Conservation (phyloP, 2,888 invertebrate species). For the Epicampocera succincta region DNA sequence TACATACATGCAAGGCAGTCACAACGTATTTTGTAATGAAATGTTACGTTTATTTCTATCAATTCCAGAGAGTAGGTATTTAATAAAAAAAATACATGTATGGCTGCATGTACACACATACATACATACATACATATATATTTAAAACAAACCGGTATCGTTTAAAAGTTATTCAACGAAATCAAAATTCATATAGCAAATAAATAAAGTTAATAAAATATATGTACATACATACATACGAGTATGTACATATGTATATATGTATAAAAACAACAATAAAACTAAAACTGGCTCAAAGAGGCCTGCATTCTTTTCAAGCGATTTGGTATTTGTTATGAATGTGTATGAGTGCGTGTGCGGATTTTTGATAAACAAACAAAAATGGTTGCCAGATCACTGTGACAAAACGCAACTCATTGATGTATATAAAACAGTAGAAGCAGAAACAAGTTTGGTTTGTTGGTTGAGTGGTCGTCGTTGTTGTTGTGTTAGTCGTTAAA, state of each 20-base stretch:
- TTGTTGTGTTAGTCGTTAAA: conserved; percentile 18
- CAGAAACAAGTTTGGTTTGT: conserved; percentile 43
- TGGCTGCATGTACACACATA: too few relatives aligned
- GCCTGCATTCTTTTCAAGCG: conserved; percentile 44
- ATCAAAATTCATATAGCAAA: conserved; percentile 66
- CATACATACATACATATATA: too few relatives aligned
- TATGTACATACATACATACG: too few relatives aligned
- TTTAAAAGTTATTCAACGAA: conserved; percentile 68
- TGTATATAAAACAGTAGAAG: conserved; percentile 18
- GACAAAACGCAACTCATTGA: conserved; percentile 22
- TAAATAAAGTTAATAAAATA: conserved; percentile 43
- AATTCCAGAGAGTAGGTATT: conserved; percentile 19
- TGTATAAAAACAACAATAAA: conserved; percentile 15
- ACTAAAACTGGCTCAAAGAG: conserved; percentile 38
- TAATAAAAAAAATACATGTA: conserved; percentile 30
- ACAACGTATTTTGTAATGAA: conserved; percentile 25
- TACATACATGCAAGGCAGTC: background rate
- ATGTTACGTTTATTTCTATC: conserved; percentile 40
- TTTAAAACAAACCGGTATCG: conserved; percentile 51
- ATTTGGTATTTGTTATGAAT: conserved; percentile 12
- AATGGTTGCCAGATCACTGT: conserved; percentile 53
- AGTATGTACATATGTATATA: too few relatives aligned
- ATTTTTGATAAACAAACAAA: conserved; percentile 57
- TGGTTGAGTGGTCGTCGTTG: conserved; percentile 14
- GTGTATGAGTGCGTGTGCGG: background rate